phyloP scores from a whole-genome alignment of 2,113 vertebrate genomes.

The Plecotus auritus region DNA sequence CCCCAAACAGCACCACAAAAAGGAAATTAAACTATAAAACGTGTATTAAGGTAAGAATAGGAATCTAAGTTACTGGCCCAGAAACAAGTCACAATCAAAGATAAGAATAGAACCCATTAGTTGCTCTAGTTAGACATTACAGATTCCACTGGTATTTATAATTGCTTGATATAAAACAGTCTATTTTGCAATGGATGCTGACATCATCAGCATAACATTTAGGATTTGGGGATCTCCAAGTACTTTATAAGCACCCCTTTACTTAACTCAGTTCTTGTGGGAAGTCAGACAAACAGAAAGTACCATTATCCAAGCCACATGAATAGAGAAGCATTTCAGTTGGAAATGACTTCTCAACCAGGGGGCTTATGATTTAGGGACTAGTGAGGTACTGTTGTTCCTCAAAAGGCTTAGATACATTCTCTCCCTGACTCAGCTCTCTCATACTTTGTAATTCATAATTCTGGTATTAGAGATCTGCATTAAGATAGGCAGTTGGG shows the following conservation, averaged over 20 bases:
- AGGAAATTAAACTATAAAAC: slow-evolving; percentile 88
- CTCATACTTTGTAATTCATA: background rate
- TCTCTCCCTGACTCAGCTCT: background rate
- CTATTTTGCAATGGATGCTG: slow-evolving; percentile 20
- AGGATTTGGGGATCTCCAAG: background rate
- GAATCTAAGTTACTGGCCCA: slow-evolving; percentile 74
- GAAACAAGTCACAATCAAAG: slow-evolving; percentile 73
- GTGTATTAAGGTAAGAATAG: slow-evolving; percentile 81
- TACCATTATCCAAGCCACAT: background rate
- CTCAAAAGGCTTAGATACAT: background rate
- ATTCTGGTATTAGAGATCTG: background rate
- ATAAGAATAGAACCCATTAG: slow-evolving; percentile 56
- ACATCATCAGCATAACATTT: slow-evolving; percentile 11
- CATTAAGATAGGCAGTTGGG: background rate
- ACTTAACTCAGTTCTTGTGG: background rate
- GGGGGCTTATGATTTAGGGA: background rate
- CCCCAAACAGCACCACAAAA: slow-evolving; percentile 77
- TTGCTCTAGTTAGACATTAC: slow-evolving; percentile 21
- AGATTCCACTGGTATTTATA: slow-evolving; percentile 50
- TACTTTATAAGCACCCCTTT: slow-evolving; percentile 26
- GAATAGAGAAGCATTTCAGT: background rate
- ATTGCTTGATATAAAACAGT: slow-evolving; percentile 53
- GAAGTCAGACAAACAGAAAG: slow-evolving; percentile 30
- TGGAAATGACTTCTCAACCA: background rate
- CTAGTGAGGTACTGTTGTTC: background rate